phyloP scores from a whole-genome alignment of 2,797 vertebrate genomes.

The Melanogrammus aeglefinus region DNA sequence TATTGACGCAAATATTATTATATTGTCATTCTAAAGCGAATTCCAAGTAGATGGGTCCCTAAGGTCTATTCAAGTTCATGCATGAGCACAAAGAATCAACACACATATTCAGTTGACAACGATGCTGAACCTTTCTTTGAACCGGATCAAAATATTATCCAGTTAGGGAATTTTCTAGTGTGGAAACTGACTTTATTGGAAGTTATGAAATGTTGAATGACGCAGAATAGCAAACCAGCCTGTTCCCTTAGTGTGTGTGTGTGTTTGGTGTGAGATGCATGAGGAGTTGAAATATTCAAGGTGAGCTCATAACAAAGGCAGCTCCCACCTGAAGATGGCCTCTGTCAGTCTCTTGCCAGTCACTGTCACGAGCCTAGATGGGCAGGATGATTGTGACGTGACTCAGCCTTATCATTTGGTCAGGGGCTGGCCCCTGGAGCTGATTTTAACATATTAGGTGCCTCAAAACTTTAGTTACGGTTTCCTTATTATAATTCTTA shows the following conservation, averaged over 20 bases:
- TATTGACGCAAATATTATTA: no score
- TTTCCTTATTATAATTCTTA: not conserved
- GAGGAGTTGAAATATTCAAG: not conserved
- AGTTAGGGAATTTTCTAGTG: not conserved
- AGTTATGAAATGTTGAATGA: constrained; percentile 11
- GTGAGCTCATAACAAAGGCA: not conserved
- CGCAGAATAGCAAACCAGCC: not conserved
- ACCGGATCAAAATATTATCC: not conserved
- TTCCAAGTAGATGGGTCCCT: not conserved
- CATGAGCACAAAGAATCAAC: not conserved
- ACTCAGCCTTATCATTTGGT: not conserved
- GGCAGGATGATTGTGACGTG: not conserved
- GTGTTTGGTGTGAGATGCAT: not conserved
- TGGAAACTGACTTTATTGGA: not conserved
- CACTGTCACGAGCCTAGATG: not conserved
- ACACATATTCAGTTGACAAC: not conserved
- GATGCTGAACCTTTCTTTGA: not conserved
- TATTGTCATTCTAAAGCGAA: no score
- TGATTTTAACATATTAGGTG: not conserved
- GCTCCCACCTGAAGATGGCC: not conserved
- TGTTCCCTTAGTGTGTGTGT: not conserved
- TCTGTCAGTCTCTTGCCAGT: not conserved
- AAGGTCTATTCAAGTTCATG: no score
- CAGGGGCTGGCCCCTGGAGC: no score
- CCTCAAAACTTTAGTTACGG: not conserved